Evolutionary conservation across 2,888 invertebrate genomes (phyloP).

Genomic region (Ochropacha duplaris): DNA sequence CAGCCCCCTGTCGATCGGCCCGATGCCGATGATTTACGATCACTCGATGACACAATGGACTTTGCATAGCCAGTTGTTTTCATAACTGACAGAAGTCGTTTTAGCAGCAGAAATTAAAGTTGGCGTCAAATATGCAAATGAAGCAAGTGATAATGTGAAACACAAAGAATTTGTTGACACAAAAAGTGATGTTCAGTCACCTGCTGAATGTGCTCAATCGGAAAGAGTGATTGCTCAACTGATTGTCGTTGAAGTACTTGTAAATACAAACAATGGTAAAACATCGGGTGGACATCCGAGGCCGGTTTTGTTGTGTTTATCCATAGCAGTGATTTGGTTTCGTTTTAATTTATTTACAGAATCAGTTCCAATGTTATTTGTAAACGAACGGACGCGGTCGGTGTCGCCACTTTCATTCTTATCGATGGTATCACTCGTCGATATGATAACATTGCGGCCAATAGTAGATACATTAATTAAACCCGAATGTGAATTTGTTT

Average conservation of each 20-base stretch:
- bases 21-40: conserved; percentile 43
- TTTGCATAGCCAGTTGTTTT: conserved; percentile 38
- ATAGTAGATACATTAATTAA: conserved; percentile 25
- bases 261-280: conserved; percentile 66
- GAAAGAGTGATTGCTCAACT: conserved; percentile 70
- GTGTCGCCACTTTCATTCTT: conserved; percentile 28
- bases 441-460: conserved; percentile 33
- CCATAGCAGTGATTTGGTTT: conserved; percentile 50
- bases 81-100: conserved; percentile 35
- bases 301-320: conserved; percentile 48
- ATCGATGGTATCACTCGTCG: conserved; percentile 34
- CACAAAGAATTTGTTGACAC: conserved; percentile 59
- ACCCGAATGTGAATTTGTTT: conserved; percentile 26
- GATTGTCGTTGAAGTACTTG: conserved; percentile 56
- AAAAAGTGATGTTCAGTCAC: conserved; percentile 43
- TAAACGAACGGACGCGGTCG: conserved; percentile 21
- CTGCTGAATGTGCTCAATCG: conserved; percentile 62
- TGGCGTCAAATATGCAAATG: conserved; percentile 49
- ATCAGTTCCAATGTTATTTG: conserved; percentile 46
- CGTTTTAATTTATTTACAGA: conserved; percentile 56
- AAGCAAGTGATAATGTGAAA: conserved; percentile 47
- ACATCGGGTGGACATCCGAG: conserved; percentile 52
- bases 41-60: conserved; percentile 23
- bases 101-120: conserved; percentile 41
- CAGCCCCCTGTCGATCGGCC: conserved; percentile 32